phyloP scores from a whole-genome alignment of 2,797 vertebrate species.

The Spinus pinus region DNA sequence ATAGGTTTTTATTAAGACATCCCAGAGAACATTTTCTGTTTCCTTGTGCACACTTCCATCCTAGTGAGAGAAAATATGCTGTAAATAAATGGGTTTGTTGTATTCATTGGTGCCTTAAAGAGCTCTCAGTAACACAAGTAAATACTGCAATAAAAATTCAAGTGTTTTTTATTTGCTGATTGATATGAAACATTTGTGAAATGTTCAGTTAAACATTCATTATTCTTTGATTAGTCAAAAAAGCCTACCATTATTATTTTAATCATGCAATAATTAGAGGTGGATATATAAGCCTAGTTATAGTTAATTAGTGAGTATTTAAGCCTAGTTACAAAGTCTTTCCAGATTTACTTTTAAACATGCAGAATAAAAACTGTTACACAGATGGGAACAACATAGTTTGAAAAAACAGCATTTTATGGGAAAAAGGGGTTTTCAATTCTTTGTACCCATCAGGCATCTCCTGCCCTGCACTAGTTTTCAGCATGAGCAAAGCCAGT shows the following conservation, averaged over 20 bases:
- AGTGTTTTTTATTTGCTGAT: slow-evolving; percentile 1
- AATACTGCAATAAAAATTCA: slow-evolving; percentile 16
- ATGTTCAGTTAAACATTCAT: not conserved
- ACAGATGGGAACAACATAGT: not conserved
- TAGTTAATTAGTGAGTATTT: not conserved
- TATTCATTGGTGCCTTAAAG: not conserved
- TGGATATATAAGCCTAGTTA: not conserved
- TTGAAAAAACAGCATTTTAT: not conserved
- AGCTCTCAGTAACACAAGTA: not conserved
- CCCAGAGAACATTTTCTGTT: not conserved
- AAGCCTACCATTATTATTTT: not conserved
- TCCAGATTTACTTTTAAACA: not conserved
- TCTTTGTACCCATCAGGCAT: rapidly evolving
- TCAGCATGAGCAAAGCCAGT: not conserved
- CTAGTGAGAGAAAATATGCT: not conserved
- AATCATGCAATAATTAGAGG: not conserved
- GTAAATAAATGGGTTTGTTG: not conserved
- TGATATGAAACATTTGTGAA: slow-evolving; percentile 22
- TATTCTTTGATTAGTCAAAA: slow-evolving; percentile 29
- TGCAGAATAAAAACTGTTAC: not conserved
- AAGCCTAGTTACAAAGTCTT: not conserved
- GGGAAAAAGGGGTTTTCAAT: not conserved
- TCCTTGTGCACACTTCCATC: not conserved
- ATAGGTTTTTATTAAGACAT: not conserved
- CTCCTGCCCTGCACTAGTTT: not conserved